These are phyloP conservation scores for Lepisosteus osseus DNA, from an alignment of 2,113 vertebrate genomes.

Conservation along the genomic window DNA sequence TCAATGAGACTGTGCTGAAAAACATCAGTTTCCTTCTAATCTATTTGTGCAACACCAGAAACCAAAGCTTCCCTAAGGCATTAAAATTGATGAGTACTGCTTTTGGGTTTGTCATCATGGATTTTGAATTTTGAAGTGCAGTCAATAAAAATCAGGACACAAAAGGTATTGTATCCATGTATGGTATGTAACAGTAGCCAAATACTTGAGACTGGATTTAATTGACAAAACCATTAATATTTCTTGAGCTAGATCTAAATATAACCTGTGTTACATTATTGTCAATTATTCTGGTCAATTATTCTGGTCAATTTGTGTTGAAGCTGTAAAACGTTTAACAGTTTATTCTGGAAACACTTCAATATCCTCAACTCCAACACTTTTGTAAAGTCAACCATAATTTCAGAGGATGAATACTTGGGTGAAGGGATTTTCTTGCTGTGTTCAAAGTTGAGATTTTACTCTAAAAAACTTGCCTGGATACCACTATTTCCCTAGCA, in stretches of 20 bases:
- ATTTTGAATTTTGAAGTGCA: not conserved
- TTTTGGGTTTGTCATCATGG: conserved; percentile 8
- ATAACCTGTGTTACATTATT: too few relatives aligned
- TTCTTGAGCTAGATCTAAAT: not conserved
- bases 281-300: too few relatives aligned
- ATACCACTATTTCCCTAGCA: conserved; percentile 62
- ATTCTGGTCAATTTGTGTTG: not conserved
- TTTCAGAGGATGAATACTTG: not conserved
- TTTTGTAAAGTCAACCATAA: not conserved
- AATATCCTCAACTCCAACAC: not conserved
- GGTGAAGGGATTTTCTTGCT: not conserved
- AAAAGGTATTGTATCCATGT: not conserved
- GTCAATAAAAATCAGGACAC: not conserved
- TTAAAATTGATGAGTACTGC: not conserved
- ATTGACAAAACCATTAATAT: conserved; percentile 32
- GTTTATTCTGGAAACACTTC: conserved; percentile 34
- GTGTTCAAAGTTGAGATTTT: not conserved
- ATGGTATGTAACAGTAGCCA: not conserved
- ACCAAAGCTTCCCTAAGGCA: too few relatives aligned
- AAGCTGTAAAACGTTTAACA: conserved; percentile 32
- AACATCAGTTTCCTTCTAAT: too few relatives aligned
- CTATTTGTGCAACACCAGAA: too few relatives aligned
- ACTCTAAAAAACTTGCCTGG: not conserved
- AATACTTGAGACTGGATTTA: conserved; percentile 12
- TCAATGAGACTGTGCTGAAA: too few relatives aligned